phyloP scores from a whole-genome alignment of 2,888 invertebrate genomes.

The Himalopsyche anomala region DNA sequence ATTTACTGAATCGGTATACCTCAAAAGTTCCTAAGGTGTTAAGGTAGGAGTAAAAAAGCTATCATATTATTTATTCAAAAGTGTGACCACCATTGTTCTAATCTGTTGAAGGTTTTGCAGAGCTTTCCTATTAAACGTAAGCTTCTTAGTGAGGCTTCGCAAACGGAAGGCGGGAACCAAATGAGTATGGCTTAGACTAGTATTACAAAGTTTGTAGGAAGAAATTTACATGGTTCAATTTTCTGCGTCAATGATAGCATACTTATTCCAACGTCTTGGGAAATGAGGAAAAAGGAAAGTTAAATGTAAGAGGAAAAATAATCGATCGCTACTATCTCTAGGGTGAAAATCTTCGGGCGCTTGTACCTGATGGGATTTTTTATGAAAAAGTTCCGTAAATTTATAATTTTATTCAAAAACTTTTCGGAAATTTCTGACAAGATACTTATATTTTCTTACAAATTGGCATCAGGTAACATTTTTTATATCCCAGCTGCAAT shows the following conservation, averaged over 20 bases:
- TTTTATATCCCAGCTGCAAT: not conserved
- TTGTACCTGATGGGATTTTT: slow-evolving; percentile 43
- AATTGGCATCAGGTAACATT: slow-evolving; percentile 24
- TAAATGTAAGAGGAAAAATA: slow-evolving; percentile 31
- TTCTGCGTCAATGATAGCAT: slow-evolving; percentile 55
- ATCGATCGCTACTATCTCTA: slow-evolving; percentile 36
- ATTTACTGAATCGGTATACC: not conserved
- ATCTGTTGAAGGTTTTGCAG: slow-evolving; percentile 49
- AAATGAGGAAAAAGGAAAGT: slow-evolving; percentile 44
- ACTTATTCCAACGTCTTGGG: slow-evolving; percentile 45
- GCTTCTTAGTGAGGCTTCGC: slow-evolving; percentile 46
- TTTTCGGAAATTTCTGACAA: slow-evolving; percentile 19
- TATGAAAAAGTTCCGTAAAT: slow-evolving; percentile 28
- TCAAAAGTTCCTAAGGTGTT: not conserved
- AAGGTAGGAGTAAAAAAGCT: slow-evolving; percentile 3
- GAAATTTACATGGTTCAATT: slow-evolving; percentile 61
- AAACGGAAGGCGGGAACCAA: slow-evolving; percentile 41
- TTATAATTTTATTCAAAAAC: slow-evolving; percentile 43
- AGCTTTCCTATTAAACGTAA: slow-evolving; percentile 53
- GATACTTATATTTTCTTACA: slow-evolving; percentile 34
- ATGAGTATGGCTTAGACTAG: slow-evolving; percentile 46
- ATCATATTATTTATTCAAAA: slow-evolving; percentile 35
- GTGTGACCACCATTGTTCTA: slow-evolving; percentile 46
- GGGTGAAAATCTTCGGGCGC: slow-evolving; percentile 6
- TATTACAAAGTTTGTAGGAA: slow-evolving; percentile 56